These are phyloP conservation scores for Erebia palarica DNA, from an alignment of 2,888 invertebrate genomes.

Conservation along the genomic window DNA sequence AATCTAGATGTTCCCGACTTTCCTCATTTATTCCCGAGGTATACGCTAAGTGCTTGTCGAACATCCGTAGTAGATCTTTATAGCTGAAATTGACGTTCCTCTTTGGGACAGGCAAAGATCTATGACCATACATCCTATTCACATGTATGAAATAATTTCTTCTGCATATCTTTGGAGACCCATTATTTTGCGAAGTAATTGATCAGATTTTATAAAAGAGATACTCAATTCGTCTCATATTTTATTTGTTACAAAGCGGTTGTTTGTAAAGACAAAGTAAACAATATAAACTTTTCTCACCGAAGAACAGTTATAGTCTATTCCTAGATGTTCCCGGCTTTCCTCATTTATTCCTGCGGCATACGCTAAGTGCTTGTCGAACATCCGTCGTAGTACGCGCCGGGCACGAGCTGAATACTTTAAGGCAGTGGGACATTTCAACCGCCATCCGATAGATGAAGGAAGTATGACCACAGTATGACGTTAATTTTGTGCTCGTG, in stretches of 20 bases:
- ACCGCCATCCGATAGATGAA: slow-evolving; percentile 21
- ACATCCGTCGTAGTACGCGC: slow-evolving; percentile 44
- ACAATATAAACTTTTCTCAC: slow-evolving; percentile 23
- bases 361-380: slow-evolving; percentile 42
- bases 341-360: slow-evolving; percentile 44
- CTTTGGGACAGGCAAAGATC: too few relatives aligned
- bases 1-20: slow-evolving; percentile 33
- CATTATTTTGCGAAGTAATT: too few relatives aligned
- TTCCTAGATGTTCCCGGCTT: slow-evolving; percentile 34
- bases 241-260: background rate
- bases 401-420: slow-evolving; percentile 38
- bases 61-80: too few relatives aligned
- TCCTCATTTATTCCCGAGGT: slow-evolving; percentile 41
- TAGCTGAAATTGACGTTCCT: too few relatives aligned
- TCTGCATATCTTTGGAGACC: too few relatives aligned
- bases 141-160: too few relatives aligned
- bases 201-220: too few relatives aligned
- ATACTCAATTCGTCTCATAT: background rate
- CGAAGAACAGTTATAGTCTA: slow-evolving; percentile 36
- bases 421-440: slow-evolving; percentile 37
- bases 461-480: background rate
- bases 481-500: background rate
- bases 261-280: slow-evolving; percentile 5
- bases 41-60: too few relatives aligned
- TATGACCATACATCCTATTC: too few relatives aligned